Evolutionary conservation across 2,888 invertebrate species (phyloP).

Genomic region (Mycalesis mineus): DNA sequence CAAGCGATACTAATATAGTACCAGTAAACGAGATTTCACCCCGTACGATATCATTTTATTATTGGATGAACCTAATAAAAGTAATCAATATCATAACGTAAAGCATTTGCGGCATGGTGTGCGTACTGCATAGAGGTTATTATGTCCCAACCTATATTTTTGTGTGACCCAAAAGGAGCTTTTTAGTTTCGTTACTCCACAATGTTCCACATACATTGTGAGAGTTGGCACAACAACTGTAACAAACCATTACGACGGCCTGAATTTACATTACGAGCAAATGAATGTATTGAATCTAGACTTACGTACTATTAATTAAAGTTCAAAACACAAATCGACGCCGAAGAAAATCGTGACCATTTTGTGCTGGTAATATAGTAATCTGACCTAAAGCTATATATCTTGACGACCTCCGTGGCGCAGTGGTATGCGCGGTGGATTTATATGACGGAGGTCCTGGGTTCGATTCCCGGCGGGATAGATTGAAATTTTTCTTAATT

Average conservation of each 20-base stretch:
- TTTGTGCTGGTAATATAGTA: too few species aligned
- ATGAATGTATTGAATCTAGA: background rate
- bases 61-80: background rate
- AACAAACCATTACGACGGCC: background rate
- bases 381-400: too few species aligned
- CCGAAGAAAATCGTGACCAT: too few species aligned
- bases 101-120: background rate
- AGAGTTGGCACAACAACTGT: background rate
- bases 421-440: too few species aligned
- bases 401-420: too few species aligned
- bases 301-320: too few species aligned
- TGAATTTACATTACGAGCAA: background rate
- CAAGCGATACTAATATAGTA: background rate
- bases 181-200: constrained; percentile 5
- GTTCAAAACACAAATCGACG: too few species aligned
- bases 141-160: constrained; percentile 6
- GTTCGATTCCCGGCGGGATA: too few species aligned
- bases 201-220: background rate
- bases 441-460: too few species aligned
- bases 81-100: constrained; percentile 1
- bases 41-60: background rate
- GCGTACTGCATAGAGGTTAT: background rate
- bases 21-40: background rate
- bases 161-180: constrained; percentile 6
- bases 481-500: too few species aligned